Base-by-base conservation (phyloP, 2,797 vertebrate species). In the Rhabdomys pumilio region DNA sequence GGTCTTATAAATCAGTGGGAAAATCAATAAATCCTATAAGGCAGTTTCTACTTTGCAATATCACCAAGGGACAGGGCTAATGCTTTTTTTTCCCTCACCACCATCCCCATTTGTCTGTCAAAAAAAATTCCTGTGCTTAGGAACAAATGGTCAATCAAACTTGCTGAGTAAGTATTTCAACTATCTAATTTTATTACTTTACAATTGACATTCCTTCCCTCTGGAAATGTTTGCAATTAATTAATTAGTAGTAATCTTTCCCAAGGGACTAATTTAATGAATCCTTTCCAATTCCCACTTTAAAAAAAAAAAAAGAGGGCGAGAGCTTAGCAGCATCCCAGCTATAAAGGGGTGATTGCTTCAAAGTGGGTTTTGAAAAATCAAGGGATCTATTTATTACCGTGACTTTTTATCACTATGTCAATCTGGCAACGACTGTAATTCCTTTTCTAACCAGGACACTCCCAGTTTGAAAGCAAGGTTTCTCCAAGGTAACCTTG, bases 191-290 rank as follows among this genome's bases (percentile, higher is more conserved):
- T 98, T 98, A 98, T 98, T 98, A 98, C 98, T 97, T 98, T 97
- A 97, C 98, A 98, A 99, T 98, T 98, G 98, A 97, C 98, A 98
- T 98, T 97, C 94, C 97, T 98, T 98, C 96, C 98, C 98, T 98
- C 97, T 80, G 97, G 98, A 98, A 98, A 98, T 98, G 97, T 98
- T 97, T 97, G 95, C 98, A 98, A 98, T 99, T 99, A 98, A 98
- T 98, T 98, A 98, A 98, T 98, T 98, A 98, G 98, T 97, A 95
- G 94, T 98, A 98, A 98, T 95, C 97, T 97, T 97, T 98, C 98
- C 97, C 98, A 90, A 96, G 98, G 97, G 98, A 98, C 97, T 95
- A 97, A 97, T 97, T 98, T 96, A 98, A 98, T 97, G 94, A 98
- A 98, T 98, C 97, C 93, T 96, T 91, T 93, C 72, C 95, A 97